Conservation (phyloP, 2,113 vertebrate genomes). For the Morphnarchus princeps region DNA sequence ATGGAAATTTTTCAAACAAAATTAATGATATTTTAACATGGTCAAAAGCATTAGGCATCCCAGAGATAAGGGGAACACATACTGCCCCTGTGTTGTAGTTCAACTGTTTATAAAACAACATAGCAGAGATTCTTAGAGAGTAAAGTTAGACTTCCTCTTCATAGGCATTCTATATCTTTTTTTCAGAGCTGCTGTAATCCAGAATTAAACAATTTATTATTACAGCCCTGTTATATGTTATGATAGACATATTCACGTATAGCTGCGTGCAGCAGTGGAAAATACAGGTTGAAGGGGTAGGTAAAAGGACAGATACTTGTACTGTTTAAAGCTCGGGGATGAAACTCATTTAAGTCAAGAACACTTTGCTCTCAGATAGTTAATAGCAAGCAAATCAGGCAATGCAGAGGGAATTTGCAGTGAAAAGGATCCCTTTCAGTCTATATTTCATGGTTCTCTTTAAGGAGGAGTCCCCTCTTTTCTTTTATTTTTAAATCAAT, state of each 20-base stretch:
- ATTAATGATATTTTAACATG: not conserved
- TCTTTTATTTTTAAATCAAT: slow-evolving; percentile 53
- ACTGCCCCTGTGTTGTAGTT: not conserved
- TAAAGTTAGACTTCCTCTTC: not conserved
- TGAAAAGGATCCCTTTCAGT: slow-evolving; percentile 43
- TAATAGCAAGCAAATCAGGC: slow-evolving; percentile 24
- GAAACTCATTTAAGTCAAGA: slow-evolving; percentile 3
- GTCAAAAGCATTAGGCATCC: not conserved
- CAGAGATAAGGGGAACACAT: not conserved
- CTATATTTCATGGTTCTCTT: slow-evolving; percentile 66
- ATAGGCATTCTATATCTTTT: not conserved
- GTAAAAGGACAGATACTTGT: not conserved
- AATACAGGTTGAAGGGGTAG: not conserved
- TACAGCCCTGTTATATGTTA: not conserved
- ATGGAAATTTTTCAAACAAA: not conserved
- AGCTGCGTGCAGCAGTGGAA: not conserved
- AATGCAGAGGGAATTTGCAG: slow-evolving; percentile 7
- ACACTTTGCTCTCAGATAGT: not conserved
- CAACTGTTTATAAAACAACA: not conserved
- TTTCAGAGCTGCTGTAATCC: not conserved
- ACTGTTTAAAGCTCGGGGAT: not conserved
- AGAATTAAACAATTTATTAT: not conserved
- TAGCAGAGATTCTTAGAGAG: not conserved
- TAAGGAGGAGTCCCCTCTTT: not conserved
- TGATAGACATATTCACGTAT: not conserved